Evolutionary conservation across 2,113 vertebrate species (phyloP).

Genomic region (Stegastes partitus): DNA sequence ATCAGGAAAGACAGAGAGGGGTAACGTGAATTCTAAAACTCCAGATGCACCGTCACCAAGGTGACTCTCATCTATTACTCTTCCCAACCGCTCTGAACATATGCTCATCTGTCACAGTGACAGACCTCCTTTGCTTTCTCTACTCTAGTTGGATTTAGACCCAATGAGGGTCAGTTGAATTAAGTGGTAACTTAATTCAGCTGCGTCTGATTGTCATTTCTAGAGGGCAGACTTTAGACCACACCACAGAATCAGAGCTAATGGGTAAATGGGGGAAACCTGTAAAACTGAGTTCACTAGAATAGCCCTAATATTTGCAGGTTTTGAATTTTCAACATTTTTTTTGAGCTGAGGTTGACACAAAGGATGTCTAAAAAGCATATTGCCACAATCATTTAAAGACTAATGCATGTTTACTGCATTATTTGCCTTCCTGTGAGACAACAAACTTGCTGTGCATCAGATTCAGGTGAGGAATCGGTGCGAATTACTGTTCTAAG

Average conservation of each 20-base stretch:
- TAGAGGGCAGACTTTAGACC: slow-evolving; percentile 32
- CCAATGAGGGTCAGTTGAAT: slow-evolving; percentile 46
- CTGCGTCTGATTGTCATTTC: slow-evolving; percentile 36
- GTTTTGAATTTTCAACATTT: not conserved
- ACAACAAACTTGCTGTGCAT: slow-evolving; percentile 13
- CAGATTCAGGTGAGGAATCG: slow-evolving; percentile 14
- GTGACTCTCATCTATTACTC: slow-evolving; percentile 73
- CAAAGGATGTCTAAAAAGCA: not conserved
- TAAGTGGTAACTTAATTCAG: slow-evolving; percentile 41
- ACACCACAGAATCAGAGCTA: not conserved
- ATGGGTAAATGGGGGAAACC: slow-evolving; percentile 6
- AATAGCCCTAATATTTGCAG: slow-evolving; percentile 10
- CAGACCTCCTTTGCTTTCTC: slow-evolving; percentile 39
- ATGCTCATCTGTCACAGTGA: slow-evolving; percentile 65
- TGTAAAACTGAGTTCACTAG: not conserved
- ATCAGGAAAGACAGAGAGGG: slow-evolving; percentile 69
- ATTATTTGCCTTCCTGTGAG: slow-evolving; percentile 1
- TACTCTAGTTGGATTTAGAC: slow-evolving; percentile 48
- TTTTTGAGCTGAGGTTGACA: no score
- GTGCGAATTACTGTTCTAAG: slow-evolving; percentile 17
- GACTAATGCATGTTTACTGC: not conserved
- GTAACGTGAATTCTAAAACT: slow-evolving; percentile 69
- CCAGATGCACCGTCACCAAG: slow-evolving; percentile 76
- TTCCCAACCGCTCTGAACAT: slow-evolving; percentile 40
- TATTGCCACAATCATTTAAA: not conserved